Evolutionary conservation across 1,140 invertebrate species (phyloP), one percentile per base, ranked within the genome.

Genomic region (Homarus americanus): DNA sequence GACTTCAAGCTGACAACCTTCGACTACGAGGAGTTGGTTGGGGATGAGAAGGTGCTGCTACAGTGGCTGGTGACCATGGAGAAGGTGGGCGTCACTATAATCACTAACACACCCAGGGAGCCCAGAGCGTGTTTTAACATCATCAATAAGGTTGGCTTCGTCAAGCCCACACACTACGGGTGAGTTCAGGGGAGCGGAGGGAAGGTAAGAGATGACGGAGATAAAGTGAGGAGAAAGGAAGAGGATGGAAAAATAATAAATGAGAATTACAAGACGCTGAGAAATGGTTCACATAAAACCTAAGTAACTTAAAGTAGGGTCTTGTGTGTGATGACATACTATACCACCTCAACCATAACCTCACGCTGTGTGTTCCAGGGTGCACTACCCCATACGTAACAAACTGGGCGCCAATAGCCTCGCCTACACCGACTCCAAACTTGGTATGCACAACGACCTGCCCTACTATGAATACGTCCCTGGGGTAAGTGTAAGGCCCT

Each of bases 91-190:
- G 95, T 96, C 3, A 95, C 95, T 0, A 93, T 96, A 36, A 94
- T 96, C 5, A 93, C 95, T 90, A 94, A 95, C 40, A 95, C 95
- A 0, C 95, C 96, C 0, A 79, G 94, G 36, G 93, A 94, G 24
- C 93, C 95, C 88, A 94, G 94, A 0, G 95, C 96, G 28, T 93
- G 96, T 5, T 94, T 95, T 32, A 94, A 93, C 69, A 93, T 97
- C 63, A 95, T 95, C 0, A 93, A 95, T 10, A 95, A 95, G 91
- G 95, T 96, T 82, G 96, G 95, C 10, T 97, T 96, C 93, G 95
- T 96, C 1, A 95, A 95, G 79, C 94, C 94, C 92, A 97, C 96
- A 9, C 96, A 96, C 93, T 97, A 97, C 93, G 96, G 96, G 94
- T 95, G 93, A 93, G 91, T 80, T 58, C 4, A 20, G 41, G 28